These are phyloP conservation scores for Meloidogyne chitwoodi DNA, from an alignment of 1,140 invertebrate genomes.

Conservation along the genomic window DNA sequence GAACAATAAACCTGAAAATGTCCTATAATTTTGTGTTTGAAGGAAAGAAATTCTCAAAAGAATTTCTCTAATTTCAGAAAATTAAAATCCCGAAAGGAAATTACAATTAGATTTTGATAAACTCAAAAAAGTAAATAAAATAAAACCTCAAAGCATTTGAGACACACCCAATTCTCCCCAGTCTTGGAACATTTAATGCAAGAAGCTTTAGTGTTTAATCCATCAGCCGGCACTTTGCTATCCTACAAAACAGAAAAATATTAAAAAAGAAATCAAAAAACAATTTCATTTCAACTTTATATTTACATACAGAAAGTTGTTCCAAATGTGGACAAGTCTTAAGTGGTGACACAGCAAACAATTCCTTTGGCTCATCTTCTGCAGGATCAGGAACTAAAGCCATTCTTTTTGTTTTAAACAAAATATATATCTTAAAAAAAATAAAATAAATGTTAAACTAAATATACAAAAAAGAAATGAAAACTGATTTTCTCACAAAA, in stretches of 20 bases:
- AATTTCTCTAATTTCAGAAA: background rate
- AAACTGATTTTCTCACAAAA: too few relatives aligned
- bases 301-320: conserved; percentile 44
- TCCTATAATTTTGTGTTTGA: background rate
- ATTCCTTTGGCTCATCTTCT: background rate
- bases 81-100: too few relatives aligned
- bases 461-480: too few relatives aligned
- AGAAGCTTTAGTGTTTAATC: conserved; percentile 61
- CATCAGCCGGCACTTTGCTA: background rate
- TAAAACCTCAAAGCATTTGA: conserved; percentile 71
- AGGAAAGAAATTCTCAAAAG: background rate
- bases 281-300: too few relatives aligned
- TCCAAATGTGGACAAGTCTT: conserved; percentile 36
- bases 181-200: conserved; percentile 70
- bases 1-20: conserved; percentile 71
- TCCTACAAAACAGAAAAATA: background rate
- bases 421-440: too few relatives aligned
- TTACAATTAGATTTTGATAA: too few relatives aligned
- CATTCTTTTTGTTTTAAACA: too few relatives aligned
- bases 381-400: too few relatives aligned
- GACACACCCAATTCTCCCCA: conserved; percentile 80
- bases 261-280: too few relatives aligned
- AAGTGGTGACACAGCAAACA: conserved; percentile 39
- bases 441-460: too few relatives aligned
- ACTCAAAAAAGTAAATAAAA: too few relatives aligned